Base-by-base conservation (phyloP, 1,140 invertebrate species). In the Odontomachus brunneus region DNA sequence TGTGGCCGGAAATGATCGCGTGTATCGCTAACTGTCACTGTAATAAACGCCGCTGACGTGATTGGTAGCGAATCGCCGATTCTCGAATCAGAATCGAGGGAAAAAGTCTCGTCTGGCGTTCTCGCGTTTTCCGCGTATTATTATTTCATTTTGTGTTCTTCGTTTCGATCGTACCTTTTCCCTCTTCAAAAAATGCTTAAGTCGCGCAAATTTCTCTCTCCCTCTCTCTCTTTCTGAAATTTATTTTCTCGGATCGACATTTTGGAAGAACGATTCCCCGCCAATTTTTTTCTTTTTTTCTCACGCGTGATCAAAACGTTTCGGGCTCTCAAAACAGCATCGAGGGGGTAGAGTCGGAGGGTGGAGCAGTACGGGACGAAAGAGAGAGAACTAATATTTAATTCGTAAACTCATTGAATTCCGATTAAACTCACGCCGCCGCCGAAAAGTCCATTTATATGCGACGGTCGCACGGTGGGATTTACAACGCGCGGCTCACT, bases 1-100 rank as follows among this genome's bases (percentile, higher is more conserved):
- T 80, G 86, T 80, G 84, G 86, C 57, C 62, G 48, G 55, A 65
- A 67, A 14, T 71, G 59, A 67, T 48, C 65, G 65, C 60, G 33
- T 17, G 12, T 38, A n/a, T 19, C 11, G n/a, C 15, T 22, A 51
- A 51, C 38, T 15, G 22, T n/a, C n/a, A n/a, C n/a, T n/a, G n/a
- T n/a, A n/a, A n/a, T n/a, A n/a, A n/a, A n/a, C n/a, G n/a, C n/a
- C n/a, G n/a, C n/a, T n/a, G n/a, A n/a, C n/a, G n/a, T n/a, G n/a
- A 65, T 65, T 60, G 44, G 24, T 60, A 19, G 33, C 5, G 7
- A 26, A 65, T 49, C 11, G 38, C 24, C 44, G 26, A 22, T 24
- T 66, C 19, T 65, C 5, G 26, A 62, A n/a, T n/a, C 51, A 17
- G 4, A 15, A 5, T 15, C 1, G 15, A 11, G 51, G 1, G 15